Base-by-base conservation (phyloP, 2,888 invertebrate species). In the Phragmatobia fuliginosa region DNA sequence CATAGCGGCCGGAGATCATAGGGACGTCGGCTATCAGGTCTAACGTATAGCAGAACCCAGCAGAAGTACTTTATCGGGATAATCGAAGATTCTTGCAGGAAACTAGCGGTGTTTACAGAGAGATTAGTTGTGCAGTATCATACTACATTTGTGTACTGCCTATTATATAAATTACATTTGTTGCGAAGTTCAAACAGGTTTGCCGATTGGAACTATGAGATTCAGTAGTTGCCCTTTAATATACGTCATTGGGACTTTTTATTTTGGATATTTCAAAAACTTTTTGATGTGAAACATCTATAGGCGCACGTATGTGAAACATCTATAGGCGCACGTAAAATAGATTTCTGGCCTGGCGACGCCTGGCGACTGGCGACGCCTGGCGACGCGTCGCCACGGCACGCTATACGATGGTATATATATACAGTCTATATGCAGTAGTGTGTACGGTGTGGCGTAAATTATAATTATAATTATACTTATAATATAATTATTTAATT, bases 1-100 rank as follows among this genome's bases (percentile, higher is more conserved):
- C 63, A 76, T 49, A 31, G 58, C 56, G 52, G 61, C 72, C 67
- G 65, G 68, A 71, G 67, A 77, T 79, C 82, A 78, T 70, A 82
- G 75, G 78, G 70, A 76, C 67, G 73, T 77, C 65, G 70, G 66
- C 59, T 68, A 49, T 49, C 67, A 33, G 31, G 56, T 67, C 66
- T 73, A 69, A 75, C 74, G 41, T 76, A 75, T 67, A 68, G 64
- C 67, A 67, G 61, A 41, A 61, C 64, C 67, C 63, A 63, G 62
- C 66, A 67, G 61, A 28, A 64, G 64, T 68, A 58, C 62, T 74
- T 72, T 74, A 80, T 80, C 72, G 45, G 61, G 14, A 69, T 68
- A 75, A 70, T 60, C 63, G 33, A 61, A 49, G 58, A 41, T 66
- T 58, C 66, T 69, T 65, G 64, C 7, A 61, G 60, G 68, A 61